phyloP scores from a whole-genome alignment of 2,113 vertebrate species.

The Anser brachyrhynchus region DNA sequence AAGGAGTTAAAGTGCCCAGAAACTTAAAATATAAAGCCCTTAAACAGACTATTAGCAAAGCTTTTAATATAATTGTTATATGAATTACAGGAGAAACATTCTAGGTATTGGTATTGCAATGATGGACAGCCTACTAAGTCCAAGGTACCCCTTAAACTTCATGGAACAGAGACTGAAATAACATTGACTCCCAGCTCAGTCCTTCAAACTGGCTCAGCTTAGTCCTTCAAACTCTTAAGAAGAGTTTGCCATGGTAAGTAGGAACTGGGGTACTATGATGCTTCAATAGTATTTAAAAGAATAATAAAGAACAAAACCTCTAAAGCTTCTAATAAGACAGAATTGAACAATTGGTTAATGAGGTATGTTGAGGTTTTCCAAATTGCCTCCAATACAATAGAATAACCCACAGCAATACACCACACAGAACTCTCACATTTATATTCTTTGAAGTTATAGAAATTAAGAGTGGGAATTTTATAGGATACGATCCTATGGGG shows the following conservation, averaged over 20 bases:
- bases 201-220: too few relatives aligned
- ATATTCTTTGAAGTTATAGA: background rate
- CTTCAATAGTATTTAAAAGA: background rate
- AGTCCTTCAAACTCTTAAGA: background rate
- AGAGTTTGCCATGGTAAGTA: background rate
- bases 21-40: background rate
- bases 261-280: background rate
- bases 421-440: background rate
- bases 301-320: background rate
- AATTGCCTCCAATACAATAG: background rate
- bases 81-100: background rate
- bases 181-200: background rate
- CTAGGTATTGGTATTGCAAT: background rate
- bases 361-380: background rate
- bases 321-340: background rate
- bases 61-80: background rate
- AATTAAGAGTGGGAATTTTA: background rate
- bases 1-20: background rate
- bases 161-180: background rate
- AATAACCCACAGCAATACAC: background rate
- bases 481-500: background rate
- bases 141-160: background rate
- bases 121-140: background rate
- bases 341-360: background rate
- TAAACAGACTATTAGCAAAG: background rate